Conservation (phyloP, 1,140 invertebrate species). For the Drosophila seguyi region DNA sequence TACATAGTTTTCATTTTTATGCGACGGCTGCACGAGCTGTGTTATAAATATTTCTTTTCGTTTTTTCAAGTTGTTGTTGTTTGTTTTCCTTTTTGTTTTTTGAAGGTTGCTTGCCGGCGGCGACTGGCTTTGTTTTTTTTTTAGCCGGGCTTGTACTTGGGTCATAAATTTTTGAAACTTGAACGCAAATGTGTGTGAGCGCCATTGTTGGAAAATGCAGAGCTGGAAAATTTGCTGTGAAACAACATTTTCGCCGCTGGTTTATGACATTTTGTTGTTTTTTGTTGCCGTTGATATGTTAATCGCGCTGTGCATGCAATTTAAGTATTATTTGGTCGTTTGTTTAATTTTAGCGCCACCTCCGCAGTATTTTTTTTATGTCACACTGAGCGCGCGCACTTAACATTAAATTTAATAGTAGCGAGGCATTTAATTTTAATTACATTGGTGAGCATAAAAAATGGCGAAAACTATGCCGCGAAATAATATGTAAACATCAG, state of each 20-base stretch:
- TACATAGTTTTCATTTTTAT: conserved; percentile 75
- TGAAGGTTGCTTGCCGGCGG: conserved; percentile 27
- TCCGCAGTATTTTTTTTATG: conserved; percentile 25
- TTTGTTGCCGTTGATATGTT: conserved; percentile 72
- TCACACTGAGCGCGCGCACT: conserved; percentile 22
- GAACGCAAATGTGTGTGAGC: conserved; percentile 54
- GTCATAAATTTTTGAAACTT: conserved; percentile 77
- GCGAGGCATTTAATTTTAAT: conserved; percentile 60
- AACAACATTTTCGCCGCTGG: conserved; percentile 53
- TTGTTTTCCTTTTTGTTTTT: conserved; percentile 44
- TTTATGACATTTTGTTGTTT: conserved; percentile 36
- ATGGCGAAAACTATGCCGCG: conserved; percentile 54
- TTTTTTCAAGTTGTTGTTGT: conserved; percentile 12
- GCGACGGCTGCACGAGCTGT: conserved; percentile 62
- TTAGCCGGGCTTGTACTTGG: conserved; percentile 63
- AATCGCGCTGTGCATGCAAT: conserved; percentile 73
- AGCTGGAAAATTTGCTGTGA: conserved; percentile 68
- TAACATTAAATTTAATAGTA: conserved; percentile 32
- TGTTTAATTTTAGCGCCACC: conserved; percentile 57
- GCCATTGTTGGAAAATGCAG: conserved; percentile 55
- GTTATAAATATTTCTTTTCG: conserved; percentile 14
- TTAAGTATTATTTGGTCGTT: conserved; percentile 70
- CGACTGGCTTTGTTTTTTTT: conserved; percentile 45
- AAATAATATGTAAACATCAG: conserved; percentile 45
- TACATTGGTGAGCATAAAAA: conserved; percentile 39